A percentile compares a stretch with the other conserved stretches of the same genome.
phyloP scores from a whole-genome alignment of 2,888 invertebrate genomes.

The Limenitis camilla region DNA sequence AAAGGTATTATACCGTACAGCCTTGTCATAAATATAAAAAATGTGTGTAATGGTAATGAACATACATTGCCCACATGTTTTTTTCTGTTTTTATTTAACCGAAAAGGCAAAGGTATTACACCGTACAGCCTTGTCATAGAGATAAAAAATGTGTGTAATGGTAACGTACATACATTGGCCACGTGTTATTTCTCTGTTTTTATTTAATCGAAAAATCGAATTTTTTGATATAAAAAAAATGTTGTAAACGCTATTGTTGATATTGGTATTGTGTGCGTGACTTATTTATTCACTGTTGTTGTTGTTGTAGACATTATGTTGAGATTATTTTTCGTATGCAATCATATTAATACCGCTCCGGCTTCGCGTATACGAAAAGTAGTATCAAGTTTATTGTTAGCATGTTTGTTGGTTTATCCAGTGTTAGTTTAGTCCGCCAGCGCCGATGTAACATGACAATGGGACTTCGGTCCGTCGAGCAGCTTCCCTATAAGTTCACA shows the following conservation, averaged over 20 bases:
- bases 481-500: background rate
- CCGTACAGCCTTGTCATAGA: too few species aligned
- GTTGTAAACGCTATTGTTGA: constrained; percentile 1
- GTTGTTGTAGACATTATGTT: background rate
- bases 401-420: background rate
- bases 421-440: constrained; percentile 4
- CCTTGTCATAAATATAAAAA: too few species aligned
- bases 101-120: too few species aligned
- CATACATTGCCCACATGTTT: too few species aligned
- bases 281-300: constrained; percentile 14
- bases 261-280: constrained; percentile 11
- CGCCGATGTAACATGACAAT: constrained; percentile 3
- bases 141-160: too few species aligned
- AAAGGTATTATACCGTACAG: too few species aligned
- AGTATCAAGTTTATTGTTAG: background rate
- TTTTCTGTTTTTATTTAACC: too few species aligned
- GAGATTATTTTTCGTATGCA: background rate
- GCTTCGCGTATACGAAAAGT: background rate
- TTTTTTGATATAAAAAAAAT: background rate
- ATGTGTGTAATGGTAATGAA: too few species aligned
- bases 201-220: too few species aligned
- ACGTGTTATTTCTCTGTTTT: too few species aligned
- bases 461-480: background rate
- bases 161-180: too few species aligned
- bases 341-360: background rate